Conservation (phyloP, 2,888 invertebrate genomes). For the Ophioninae sp. region DNA sequence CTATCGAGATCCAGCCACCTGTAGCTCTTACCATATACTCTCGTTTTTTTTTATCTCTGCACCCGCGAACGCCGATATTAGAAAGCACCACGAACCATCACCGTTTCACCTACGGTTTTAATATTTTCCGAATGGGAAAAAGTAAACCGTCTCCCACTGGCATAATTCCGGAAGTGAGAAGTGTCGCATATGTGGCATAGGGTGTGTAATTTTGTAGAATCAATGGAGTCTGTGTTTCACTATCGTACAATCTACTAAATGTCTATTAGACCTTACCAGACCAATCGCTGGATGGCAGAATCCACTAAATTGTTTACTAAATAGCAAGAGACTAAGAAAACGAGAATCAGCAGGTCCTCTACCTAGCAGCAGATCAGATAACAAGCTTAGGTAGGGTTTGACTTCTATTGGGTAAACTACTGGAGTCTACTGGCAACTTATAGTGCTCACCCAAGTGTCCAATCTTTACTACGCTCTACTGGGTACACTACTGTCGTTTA, state of each 20-base stretch:
- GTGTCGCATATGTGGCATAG: background rate
- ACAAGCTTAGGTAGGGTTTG: background rate
- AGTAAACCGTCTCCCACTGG: background rate
- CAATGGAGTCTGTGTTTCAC: background rate
- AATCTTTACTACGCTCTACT: background rate
- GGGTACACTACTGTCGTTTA: background rate
- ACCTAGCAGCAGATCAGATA: background rate
- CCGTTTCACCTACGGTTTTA: constrained; percentile 15
- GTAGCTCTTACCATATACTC: constrained; percentile 46
- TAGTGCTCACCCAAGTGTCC: no score
- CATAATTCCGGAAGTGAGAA: background rate
- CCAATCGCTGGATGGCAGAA: background rate
- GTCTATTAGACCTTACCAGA: background rate
- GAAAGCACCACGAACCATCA: constrained; percentile 40
- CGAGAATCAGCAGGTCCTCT: background rate
- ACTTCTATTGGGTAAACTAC: background rate
- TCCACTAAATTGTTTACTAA: background rate
- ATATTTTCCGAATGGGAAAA: constrained; percentile 25
- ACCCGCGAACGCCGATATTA: constrained; percentile 44
- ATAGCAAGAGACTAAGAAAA: background rate
- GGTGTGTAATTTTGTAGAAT: background rate
- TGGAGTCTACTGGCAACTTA: background rate
- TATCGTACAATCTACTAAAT: background rate
- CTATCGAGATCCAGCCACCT: constrained; percentile 39
- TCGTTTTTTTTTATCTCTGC: constrained; percentile 33